A percentile compares a stretch with the other conserved stretches of the same genome.
Conservation (phyloP, 2,113 vertebrate species). For the Malurus alboscapulatus region DNA sequence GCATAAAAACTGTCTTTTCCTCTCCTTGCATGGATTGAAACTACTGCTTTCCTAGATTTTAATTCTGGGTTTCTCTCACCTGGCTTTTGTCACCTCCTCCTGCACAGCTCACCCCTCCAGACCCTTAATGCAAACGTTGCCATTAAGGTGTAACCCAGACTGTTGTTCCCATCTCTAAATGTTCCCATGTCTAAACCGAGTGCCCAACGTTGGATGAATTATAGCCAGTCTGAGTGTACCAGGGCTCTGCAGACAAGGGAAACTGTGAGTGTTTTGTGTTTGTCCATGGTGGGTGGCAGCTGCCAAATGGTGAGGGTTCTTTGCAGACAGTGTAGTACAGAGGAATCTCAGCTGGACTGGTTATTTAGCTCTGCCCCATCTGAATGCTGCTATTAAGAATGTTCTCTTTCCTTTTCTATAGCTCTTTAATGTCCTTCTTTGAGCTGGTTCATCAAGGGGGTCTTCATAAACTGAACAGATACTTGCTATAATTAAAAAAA, state of each 20-base stretch:
- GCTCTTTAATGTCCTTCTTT: background rate
- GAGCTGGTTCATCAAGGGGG: background rate
- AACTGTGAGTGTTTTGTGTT: background rate
- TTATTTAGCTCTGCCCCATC: background rate
- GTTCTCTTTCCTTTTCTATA: background rate
- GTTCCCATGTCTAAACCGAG: rapidly evolving
- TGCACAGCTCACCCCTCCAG: rapidly evolving
- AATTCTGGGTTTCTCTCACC: background rate
- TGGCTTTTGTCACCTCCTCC: background rate
- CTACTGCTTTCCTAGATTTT: background rate
- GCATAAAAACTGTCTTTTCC: background rate
- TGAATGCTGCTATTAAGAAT: background rate
- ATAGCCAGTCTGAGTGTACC: background rate
- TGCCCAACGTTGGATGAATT: background rate
- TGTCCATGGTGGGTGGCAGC: background rate
- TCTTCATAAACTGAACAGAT: background rate
- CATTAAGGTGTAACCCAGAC: rapidly evolving
- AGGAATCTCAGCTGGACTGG: background rate
- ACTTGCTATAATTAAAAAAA: background rate
- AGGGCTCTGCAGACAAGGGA: background rate
- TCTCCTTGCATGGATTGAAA: background rate
- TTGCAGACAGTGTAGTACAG: background rate
- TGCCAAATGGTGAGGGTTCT: background rate
- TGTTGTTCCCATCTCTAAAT: background rate
- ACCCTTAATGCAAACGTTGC: background rate